Conservation (phyloP, 1,140 invertebrate species). For the Drosophila ambigua region DNA sequence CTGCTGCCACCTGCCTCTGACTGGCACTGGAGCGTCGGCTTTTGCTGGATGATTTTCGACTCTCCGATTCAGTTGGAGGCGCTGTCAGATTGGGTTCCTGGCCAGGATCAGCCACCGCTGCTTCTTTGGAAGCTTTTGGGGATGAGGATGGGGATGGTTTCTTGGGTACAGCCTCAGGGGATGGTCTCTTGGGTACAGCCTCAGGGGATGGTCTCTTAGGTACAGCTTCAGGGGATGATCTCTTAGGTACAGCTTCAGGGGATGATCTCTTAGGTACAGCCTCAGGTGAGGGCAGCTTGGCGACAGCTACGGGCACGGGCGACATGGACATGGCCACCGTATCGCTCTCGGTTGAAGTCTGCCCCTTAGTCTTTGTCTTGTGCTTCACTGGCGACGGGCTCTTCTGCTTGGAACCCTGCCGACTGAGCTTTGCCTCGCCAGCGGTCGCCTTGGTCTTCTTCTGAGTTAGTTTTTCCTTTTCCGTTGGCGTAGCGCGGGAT, state of each 20-base stretch:
- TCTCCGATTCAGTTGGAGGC: constrained; percentile 35
- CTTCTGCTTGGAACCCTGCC: constrained; percentile 61
- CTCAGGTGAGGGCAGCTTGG: constrained; percentile 1
- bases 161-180: constrained; percentile 4
- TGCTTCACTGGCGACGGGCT: constrained; percentile 59
- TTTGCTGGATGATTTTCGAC: constrained; percentile 59
- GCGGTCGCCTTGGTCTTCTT: constrained; percentile 26
- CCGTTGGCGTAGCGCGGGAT: constrained; percentile 29
- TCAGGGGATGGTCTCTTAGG: neutral
- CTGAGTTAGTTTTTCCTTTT: constrained; percentile 42
- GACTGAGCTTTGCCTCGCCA: constrained; percentile 28
- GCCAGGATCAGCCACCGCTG: neutral
- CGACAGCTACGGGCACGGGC: constrained; percentile 23
- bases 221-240: neutral
- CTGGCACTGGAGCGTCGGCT: constrained; percentile 66
- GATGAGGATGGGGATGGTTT: neutral
- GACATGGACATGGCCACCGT: constrained; percentile 29
- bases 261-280: neutral
- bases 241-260: neutral
- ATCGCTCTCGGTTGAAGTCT: constrained; percentile 55
- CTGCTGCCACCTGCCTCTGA: constrained; percentile 31
- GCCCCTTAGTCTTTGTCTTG: constrained; percentile 27
- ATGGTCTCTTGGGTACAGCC: neutral
- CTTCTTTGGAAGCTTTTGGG: constrained; percentile 6
- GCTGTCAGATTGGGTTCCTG: constrained; percentile 26